Evolutionary conservation across 2,888 invertebrate species (phyloP).

Genomic region (Perithous albicinctus): DNA sequence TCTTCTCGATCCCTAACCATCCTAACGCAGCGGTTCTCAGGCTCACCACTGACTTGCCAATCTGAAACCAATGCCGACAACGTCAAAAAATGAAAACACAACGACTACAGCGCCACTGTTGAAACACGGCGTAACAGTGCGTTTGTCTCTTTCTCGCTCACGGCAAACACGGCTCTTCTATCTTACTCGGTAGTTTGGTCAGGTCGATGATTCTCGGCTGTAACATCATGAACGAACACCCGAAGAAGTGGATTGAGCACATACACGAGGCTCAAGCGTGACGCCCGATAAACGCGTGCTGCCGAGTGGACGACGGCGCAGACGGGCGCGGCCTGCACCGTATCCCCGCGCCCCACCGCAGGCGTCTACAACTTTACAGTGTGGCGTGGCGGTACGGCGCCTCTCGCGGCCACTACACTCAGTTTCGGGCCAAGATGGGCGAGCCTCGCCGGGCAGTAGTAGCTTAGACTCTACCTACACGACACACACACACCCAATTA

Average conservation of each 20-base stretch:
- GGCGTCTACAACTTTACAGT: conserved; percentile 13
- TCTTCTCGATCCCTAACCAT: conserved; percentile 27
- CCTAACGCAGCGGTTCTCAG: conserved; percentile 20
- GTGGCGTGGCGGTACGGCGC: conserved; percentile 71
- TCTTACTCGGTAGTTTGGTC: conserved; percentile 8
- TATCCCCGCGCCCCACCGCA: conserved; percentile 49
- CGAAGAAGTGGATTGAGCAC: conserved; percentile 62
- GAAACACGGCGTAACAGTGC: neutral
- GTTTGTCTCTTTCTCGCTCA: conserved; percentile 18
- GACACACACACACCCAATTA: conserved; percentile 76
- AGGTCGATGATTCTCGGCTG: conserved; percentile 35
- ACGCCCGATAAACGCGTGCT: conserved; percentile 56
- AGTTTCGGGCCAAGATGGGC: conserved; percentile 83
- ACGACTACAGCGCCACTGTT: conserved; percentile 36
- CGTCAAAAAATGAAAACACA: neutral
- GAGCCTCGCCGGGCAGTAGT: conserved; percentile 84
- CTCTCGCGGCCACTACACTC: conserved; percentile 74
- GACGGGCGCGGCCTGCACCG: conserved; percentile 80
- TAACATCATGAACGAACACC: conserved; percentile 2
- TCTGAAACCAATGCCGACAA: conserved; percentile 3
- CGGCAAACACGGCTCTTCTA: neutral
- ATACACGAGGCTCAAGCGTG: conserved; percentile 64
- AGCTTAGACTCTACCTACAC: conserved; percentile 84
- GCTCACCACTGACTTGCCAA: too few species aligned
- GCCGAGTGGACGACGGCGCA: conserved; percentile 68